These are phyloP conservation scores for Brachypodius melanocephalos DNA, from an alignment of 2,113 vertebrate genomes.

Conservation along the genomic window DNA sequence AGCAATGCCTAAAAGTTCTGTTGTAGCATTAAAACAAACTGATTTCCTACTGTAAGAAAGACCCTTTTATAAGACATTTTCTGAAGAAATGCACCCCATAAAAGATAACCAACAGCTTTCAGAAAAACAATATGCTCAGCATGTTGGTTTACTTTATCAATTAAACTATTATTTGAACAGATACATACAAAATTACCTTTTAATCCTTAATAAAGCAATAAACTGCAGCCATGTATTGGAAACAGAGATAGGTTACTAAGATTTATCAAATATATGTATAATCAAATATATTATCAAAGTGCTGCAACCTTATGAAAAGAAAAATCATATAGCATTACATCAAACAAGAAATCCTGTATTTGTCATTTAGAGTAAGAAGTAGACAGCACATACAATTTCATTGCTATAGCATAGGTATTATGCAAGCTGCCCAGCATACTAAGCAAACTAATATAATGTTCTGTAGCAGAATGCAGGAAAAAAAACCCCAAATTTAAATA, in stretches of 20 bases:
- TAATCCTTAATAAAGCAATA: not conserved
- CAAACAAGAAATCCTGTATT: not conserved
- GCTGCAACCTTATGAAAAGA: not conserved
- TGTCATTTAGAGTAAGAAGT: not conserved
- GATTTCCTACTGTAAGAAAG: not conserved
- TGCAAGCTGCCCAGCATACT: not conserved
- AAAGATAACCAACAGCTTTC: not conserved
- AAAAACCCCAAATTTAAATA: not conserved
- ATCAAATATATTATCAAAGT: not conserved
- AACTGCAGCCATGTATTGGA: not conserved
- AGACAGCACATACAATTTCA: not conserved
- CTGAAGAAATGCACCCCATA: not conserved
- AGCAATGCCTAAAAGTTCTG: not conserved
- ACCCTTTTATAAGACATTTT: not conserved
- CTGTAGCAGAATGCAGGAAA: not conserved
- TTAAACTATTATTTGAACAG: not conserved
- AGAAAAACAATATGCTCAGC: not conserved
- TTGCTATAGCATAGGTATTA: not conserved
- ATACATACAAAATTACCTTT: not conserved
- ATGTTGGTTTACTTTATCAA: not conserved
- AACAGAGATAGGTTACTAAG: not conserved
- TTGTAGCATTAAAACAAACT: not conserved
- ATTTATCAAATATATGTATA: not conserved
- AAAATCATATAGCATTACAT: not conserved
- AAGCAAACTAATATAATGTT: not conserved